Evolutionary conservation across 2,888 invertebrate genomes (phyloP).

Genomic region (Sthenelais limicola): DNA sequence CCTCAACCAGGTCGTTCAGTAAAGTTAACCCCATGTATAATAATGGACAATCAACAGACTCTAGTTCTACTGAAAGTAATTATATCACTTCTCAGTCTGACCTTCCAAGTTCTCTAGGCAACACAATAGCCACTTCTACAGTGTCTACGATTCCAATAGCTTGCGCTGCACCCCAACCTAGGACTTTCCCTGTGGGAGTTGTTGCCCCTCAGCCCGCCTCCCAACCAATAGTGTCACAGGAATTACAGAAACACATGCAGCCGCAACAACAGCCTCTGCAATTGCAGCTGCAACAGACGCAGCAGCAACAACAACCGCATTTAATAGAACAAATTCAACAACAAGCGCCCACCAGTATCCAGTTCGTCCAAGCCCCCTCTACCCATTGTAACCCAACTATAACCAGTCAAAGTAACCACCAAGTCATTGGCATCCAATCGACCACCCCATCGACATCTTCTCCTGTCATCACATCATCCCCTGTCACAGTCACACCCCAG

Average conservation of each 20-base stretch:
- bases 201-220: conserved; percentile 3
- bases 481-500: conserved; percentile 10
- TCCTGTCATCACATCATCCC: background rate
- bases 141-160: background rate
- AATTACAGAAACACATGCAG: background rate
- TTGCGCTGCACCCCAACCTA: background rate
- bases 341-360: too few species aligned
- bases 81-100: too few species aligned
- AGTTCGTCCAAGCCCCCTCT: background rate
- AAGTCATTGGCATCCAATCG: background rate
- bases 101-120: too few species aligned
- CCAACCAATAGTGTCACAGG: too few species aligned
- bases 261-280: background rate
- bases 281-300: background rate
- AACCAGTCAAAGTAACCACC: background rate
- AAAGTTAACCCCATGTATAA: too few species aligned
- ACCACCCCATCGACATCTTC: conserved; percentile 8
- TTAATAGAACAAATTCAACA: too few species aligned
- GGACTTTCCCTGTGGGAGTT: background rate
- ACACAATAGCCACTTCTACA: background rate
- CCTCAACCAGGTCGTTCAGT: too few species aligned
- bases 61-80: too few species aligned
- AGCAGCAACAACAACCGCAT: background rate
- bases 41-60: too few species aligned
- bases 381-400: background rate